Evolutionary conservation across 2,888 invertebrate genomes (phyloP).

Genomic region (Rotaria sp.): DNA sequence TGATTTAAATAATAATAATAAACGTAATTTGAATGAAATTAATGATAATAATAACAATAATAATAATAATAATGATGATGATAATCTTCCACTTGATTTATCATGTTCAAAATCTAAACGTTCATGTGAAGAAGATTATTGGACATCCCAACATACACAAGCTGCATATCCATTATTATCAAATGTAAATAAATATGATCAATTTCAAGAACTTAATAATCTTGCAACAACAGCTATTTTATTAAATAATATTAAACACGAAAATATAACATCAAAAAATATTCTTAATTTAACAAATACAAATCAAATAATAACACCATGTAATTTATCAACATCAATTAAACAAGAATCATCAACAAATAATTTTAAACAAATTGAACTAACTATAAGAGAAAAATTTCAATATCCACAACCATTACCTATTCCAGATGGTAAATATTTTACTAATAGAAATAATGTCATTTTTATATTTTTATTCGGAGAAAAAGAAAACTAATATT

Average conservation of each 20-base stretch:
- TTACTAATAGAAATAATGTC: background rate
- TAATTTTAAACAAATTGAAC: constrained; percentile 11
- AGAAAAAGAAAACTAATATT: no score
- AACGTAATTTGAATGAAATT: background rate
- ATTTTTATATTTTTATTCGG: no score
- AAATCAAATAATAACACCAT: background rate
- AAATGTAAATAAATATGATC: background rate
- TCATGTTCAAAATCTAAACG: constrained; percentile 13
- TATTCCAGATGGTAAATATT: constrained; percentile 42
- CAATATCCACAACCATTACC: constrained; percentile 44
- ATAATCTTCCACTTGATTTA: constrained; percentile 17
- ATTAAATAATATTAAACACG: constrained; percentile 18
- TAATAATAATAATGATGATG: background rate
- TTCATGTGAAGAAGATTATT: background rate
- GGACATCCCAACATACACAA: background rate
- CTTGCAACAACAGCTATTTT: background rate
- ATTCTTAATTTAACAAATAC: background rate
- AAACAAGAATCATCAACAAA: background rate
- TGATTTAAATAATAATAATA: background rate
- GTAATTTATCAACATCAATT: background rate
- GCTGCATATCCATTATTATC: background rate
- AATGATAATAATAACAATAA: background rate
- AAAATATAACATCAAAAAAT: background rate
- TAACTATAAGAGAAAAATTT: constrained; percentile 19
- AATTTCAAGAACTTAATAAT: constrained; percentile 17